A percentile compares a stretch with the other conserved stretches of the same genome.
These are phyloP conservation scores for Drosophila antonietae DNA, from an alignment of 2,888 invertebrate species.

Conservation along the genomic window DNA sequence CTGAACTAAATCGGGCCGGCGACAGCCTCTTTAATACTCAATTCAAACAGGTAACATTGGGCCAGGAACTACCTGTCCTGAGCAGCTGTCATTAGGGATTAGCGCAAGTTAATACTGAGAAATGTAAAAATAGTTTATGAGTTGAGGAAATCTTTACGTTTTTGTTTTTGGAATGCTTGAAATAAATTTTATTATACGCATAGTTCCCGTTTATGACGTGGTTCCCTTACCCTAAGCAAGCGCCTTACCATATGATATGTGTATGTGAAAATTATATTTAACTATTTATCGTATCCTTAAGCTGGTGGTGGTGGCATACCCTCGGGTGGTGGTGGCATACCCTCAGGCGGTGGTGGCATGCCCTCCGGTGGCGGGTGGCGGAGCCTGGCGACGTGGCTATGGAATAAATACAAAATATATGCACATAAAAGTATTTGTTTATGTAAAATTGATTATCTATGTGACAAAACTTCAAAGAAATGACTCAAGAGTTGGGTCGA, in stretches of 20 bases:
- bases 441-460: background rate
- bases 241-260: conserved; percentile 50
- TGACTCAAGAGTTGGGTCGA: background rate
- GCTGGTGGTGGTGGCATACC: conserved; percentile 61
- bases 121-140: conserved; percentile 17
- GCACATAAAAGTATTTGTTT: background rate
- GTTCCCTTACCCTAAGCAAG: conserved; percentile 56
- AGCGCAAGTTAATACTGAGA: conserved; percentile 23
- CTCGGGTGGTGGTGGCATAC: conserved; percentile 54
- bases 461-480: background rate
- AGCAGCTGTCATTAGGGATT: conserved; percentile 37
- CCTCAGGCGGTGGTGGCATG: conserved; percentile 59
- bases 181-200: conserved; percentile 51
- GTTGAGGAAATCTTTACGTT: background rate
- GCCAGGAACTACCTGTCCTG: conserved; percentile 57
- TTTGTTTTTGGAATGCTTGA: conserved; percentile 66
- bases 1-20: conserved; percentile 7
- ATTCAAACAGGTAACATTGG: conserved; percentile 24
- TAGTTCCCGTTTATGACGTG: conserved; percentile 31
- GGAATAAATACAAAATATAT: background rate
- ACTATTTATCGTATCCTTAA: background rate
- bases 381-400: conserved; percentile 58
- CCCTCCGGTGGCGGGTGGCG: conserved; percentile 39
- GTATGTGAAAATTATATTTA: background rate
- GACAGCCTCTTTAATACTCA: conserved; percentile 36